Percentiles rank a stretch among this genome's conserved stretches.
Evolutionary conservation across 2,888 invertebrate species (phyloP).

Genomic region (Spodoptera littoralis): DNA sequence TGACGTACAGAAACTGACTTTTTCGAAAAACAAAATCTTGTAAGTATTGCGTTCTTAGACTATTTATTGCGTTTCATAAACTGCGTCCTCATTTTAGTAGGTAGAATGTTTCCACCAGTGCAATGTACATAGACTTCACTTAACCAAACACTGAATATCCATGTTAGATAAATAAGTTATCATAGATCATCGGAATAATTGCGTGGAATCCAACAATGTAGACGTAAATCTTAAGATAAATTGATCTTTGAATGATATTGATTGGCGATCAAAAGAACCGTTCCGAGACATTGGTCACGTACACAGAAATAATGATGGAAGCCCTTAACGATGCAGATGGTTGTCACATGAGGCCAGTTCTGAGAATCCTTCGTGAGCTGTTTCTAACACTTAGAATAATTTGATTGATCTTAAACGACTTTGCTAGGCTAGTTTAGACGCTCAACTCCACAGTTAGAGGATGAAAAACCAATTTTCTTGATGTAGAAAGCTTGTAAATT

Average conservation of each 20-base stretch:
- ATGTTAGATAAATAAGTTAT: conserved; percentile 48
- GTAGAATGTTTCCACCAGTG: too few relatives aligned
- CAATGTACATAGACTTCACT: too few relatives aligned
- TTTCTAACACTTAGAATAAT: conserved; percentile 28
- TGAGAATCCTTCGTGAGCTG: conserved; percentile 58
- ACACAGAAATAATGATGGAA: conserved; percentile 71
- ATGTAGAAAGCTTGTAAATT: too few relatives aligned
- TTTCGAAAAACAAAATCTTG: too few relatives aligned
- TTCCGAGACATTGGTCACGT: conserved; percentile 71
- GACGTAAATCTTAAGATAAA: conserved; percentile 81
- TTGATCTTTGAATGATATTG: conserved; percentile 77
- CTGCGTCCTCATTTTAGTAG: too few relatives aligned
- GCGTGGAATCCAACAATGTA: conserved; percentile 76
- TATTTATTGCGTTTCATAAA: too few relatives aligned
- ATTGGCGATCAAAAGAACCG: conserved; percentile 80
- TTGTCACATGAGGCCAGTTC: conserved; percentile 68
- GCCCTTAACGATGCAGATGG: conserved; percentile 71
- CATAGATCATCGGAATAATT: conserved; percentile 72
- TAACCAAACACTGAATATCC: conserved; percentile 47
- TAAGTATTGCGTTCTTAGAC: too few relatives aligned
- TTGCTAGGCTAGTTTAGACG: too few relatives aligned
- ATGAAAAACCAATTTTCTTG: too few relatives aligned
- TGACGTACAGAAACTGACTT: too few relatives aligned
- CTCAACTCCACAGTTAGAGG: too few relatives aligned
- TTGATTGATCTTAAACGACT: conserved; percentile 22